These are phyloP conservation scores for Cinclus mexicanus DNA, from an alignment of 2,113 vertebrate genomes.

Conservation along the genomic window DNA sequence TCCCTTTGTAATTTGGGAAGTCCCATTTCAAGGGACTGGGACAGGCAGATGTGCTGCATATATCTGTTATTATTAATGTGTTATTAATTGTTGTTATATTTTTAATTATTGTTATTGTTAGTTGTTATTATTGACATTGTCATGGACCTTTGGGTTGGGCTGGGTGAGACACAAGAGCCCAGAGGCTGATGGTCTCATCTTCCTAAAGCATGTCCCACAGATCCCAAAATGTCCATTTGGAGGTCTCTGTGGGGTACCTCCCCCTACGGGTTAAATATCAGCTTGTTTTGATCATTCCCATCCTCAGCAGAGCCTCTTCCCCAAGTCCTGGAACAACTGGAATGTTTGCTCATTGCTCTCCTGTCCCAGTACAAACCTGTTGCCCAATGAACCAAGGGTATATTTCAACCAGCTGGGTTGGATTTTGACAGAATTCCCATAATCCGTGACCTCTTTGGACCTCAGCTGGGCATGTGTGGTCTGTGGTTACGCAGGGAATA, in stretches of 20 bases:
- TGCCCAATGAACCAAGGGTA: background rate
- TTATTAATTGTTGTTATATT: background rate
- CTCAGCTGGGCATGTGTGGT: background rate
- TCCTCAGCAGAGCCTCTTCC: background rate
- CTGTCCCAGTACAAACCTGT: background rate
- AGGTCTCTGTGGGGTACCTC: background rate
- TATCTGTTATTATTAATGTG: background rate
- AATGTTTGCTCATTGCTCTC: background rate
- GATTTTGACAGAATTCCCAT: background rate
- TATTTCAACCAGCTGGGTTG: background rate
- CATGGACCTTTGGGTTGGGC: background rate
- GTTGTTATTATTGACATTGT: background rate
- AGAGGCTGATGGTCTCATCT: background rate
- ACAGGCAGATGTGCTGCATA: background rate
- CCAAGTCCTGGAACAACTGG: background rate
- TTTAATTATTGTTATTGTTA: background rate
- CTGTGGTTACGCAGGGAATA: background rate
- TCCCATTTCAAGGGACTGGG: background rate
- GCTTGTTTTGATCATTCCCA: background rate
- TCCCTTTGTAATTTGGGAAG: background rate
- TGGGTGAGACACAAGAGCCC: background rate
- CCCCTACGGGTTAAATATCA: accelerated
- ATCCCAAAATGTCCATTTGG: background rate
- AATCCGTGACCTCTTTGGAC: background rate
- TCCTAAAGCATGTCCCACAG: background rate